phyloP scores from a whole-genome alignment of 2,797 vertebrate genomes.

The Amniataba percoides region DNA sequence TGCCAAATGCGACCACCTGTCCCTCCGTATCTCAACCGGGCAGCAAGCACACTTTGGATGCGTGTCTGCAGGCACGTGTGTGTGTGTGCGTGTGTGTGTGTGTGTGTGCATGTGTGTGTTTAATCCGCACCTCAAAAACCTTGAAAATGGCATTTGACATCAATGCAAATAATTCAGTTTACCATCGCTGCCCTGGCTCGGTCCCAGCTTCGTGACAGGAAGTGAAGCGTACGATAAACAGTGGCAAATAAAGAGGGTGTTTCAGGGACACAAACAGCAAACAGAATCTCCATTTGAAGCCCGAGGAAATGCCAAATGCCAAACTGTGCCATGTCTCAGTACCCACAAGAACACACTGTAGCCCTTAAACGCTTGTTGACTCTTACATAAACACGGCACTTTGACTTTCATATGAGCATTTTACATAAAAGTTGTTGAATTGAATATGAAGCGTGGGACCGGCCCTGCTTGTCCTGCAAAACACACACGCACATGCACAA shows the following conservation, averaged over 20 bases:
- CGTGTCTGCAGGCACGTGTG: not conserved
- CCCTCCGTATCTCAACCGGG: not conserved
- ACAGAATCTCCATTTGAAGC: slow-evolving; percentile 44
- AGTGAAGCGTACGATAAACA: slow-evolving; percentile 30
- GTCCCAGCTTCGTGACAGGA: slow-evolving; percentile 34
- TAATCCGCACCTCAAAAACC: slow-evolving; percentile 6
- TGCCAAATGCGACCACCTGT: slow-evolving; percentile 7
- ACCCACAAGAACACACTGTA: slow-evolving; percentile 22
- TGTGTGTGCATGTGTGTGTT: not conserved
- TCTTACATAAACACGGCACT: slow-evolving; percentile 62
- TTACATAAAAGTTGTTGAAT: slow-evolving; percentile 60
- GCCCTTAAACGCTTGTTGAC: slow-evolving; percentile 52
- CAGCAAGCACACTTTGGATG: slow-evolving; percentile 2
- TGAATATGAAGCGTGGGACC: slow-evolving; percentile 58
- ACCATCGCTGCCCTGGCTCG: slow-evolving; percentile 12
- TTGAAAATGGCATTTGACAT: slow-evolving; percentile 23
- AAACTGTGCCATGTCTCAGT: slow-evolving; percentile 48
- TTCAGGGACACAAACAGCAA: slow-evolving; percentile 45
- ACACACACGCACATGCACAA: slow-evolving; percentile 12
- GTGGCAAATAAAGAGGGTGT: slow-evolving; percentile 35
- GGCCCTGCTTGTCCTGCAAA: slow-evolving; percentile 32
- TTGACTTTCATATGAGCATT: slow-evolving; percentile 62
- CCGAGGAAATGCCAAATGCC: slow-evolving; percentile 58
- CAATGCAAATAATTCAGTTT: slow-evolving; percentile 36
- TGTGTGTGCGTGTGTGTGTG: not conserved